Base-by-base conservation (phyloP, 2,888 invertebrate species). In the Meghimatium bilineatum region DNA sequence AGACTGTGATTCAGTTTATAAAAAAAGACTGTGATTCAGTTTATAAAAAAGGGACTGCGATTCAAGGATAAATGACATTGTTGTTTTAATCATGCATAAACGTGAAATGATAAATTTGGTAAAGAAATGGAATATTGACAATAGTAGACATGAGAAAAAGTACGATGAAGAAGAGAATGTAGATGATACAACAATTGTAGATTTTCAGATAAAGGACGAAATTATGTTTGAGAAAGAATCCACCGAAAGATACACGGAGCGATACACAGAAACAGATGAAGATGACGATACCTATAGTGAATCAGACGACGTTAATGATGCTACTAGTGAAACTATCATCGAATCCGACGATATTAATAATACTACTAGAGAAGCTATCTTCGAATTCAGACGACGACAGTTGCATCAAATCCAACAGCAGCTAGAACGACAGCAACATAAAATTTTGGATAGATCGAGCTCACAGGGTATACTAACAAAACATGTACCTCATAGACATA, bases 401-500 rank as follows among this genome's bases (percentile, higher is more conserved):
- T 23, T 60, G 23, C 76, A 77, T 34, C 78, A 79, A 49, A 67
- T 79, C 8, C 66, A 44, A 0, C 66, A 79, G 38, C 78, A 79
- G 67, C n/a, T 79, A 0, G 66, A 79, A 26, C 78, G 63, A 34
- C 78, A 67, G 23, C 78, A 79, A n/a, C 78, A 79, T n/a, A 36
- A 66, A 8, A 44, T 20, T 1, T 34, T 79, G 78, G 67, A 79
- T 34, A 79, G 78, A 44, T 63, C 63, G 34, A 79, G 78, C 29
- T 79, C 78, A n/a, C 66, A 79, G 6, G 67, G 78, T 1, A 36
- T 23, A 29, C 26, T 66, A 34, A 26, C 32, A 23, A 49, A 75
- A 3, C 67, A 60, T 3, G 77, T 78, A 34, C 81, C 71, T 23
- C 67, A 77, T 36, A 77, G 49, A 38, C 88, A 87, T 83, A 91